Conservation (phyloP, 2,888 invertebrate genomes). For the Catocala nupta region DNA sequence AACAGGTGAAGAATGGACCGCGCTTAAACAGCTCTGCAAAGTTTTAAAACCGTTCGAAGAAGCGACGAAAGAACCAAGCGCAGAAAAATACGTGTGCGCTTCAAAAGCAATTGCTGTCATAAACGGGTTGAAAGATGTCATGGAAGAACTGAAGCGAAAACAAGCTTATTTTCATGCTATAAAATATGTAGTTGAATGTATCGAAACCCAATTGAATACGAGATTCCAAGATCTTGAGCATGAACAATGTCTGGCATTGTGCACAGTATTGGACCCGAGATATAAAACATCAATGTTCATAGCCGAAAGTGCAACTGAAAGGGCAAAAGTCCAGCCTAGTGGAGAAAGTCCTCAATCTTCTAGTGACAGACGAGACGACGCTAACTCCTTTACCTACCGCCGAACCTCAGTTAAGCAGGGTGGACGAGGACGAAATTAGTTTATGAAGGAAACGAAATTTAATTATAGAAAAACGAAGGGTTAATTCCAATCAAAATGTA, state of each 20-base stretch:
- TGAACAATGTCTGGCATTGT: neutral
- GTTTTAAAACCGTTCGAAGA: neutral
- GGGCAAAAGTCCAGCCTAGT: conserved; percentile 3
- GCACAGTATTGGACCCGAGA: conserved; percentile 6
- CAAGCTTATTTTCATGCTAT: conserved; percentile 10
- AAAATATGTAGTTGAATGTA: conserved; percentile 11
- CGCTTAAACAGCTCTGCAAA: too few species aligned
- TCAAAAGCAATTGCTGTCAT: conserved; percentile 9
- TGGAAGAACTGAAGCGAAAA: conserved; percentile 9
- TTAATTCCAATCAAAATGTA: conserved; percentile 6
- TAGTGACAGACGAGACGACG: too few species aligned
- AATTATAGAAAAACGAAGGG: too few species aligned
- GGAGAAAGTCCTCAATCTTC: too few species aligned
- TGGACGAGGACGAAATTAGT: too few species aligned
- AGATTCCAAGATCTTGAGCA: conserved; percentile 9
- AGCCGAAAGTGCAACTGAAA: conserved; percentile 10
- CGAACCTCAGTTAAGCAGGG: too few species aligned
- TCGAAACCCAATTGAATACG: conserved; percentile 13
- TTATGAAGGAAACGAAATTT: too few species aligned
- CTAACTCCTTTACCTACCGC: too few species aligned
- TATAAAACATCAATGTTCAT: conserved; percentile 14
- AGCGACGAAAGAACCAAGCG: conserved; percentile 11
- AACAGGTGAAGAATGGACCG: too few species aligned
- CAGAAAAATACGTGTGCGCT: conserved; percentile 16
- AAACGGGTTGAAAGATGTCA: conserved; percentile 1